phyloP scores from a whole-genome alignment of 1,140 invertebrate genomes.

The Lycorma delicatula region DNA sequence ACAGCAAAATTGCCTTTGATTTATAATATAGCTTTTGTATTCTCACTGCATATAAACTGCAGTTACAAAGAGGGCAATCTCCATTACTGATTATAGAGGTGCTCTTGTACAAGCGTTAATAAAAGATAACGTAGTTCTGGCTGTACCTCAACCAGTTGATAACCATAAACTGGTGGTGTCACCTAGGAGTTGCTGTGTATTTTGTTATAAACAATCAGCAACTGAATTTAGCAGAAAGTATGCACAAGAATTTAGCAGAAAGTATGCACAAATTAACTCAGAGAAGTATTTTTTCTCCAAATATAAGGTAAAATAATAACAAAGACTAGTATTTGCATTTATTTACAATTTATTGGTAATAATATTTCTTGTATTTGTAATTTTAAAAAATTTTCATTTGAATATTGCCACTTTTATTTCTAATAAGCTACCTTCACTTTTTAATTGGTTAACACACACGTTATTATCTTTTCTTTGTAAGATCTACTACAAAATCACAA shows the following conservation, averaged over 20 bases:
- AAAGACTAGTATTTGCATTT: background rate
- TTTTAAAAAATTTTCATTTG: too few species aligned
- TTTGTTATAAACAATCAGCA: background rate
- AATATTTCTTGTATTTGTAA: too few species aligned
- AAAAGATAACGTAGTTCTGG: background rate
- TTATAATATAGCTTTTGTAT: background rate
- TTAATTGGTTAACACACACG: too few species aligned
- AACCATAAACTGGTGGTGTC: background rate
- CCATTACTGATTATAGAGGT: background rate
- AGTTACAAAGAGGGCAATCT: background rate
- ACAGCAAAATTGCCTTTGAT: background rate
- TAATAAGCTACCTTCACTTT: too few species aligned
- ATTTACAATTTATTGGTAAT: background rate
- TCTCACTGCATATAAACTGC: background rate
- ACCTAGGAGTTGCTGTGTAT: background rate
- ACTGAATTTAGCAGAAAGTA: too few species aligned
- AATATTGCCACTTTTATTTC: too few species aligned
- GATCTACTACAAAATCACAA: background rate
- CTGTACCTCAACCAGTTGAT: background rate
- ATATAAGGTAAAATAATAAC: background rate
- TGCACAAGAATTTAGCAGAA: background rate
- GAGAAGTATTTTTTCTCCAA: background rate
- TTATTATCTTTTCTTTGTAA: background rate
- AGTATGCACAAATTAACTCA: background rate
- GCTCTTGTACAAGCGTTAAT: background rate